These are phyloP conservation scores for Mactra quadrangularis DNA, from an alignment of 1,140 invertebrate genomes.

Conservation along the genomic window DNA sequence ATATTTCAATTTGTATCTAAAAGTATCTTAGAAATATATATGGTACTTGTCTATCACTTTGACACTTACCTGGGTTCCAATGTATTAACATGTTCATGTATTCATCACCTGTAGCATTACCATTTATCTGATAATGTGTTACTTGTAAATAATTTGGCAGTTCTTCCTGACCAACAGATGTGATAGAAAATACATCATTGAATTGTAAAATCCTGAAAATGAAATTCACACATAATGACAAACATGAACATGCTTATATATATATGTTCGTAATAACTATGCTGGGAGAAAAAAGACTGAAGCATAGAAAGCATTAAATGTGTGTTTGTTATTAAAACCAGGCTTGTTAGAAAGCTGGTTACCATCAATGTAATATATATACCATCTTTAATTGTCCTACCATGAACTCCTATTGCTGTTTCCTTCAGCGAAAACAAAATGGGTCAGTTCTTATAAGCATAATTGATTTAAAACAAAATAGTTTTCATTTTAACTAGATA, in stretches of 20 bases:
- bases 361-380: too few relatives aligned
- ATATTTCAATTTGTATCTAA: too few relatives aligned
- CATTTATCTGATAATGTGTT: conserved; percentile 3
- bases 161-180: conserved; percentile 19
- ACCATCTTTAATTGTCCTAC: background rate
- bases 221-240: too few relatives aligned
- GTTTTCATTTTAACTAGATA: background rate
- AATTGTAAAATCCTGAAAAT: background rate
- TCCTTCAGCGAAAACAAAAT: background rate
- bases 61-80: conserved; percentile 53
- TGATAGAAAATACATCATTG: background rate
- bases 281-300: too few relatives aligned
- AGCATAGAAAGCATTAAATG: background rate
- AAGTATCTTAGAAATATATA: too few relatives aligned
- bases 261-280: too few relatives aligned
- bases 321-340: background rate
- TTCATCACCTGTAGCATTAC: background rate
- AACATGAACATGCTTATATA: too few relatives aligned
- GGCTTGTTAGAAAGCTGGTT: background rate
- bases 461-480: background rate
- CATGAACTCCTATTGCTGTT: background rate
- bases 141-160: conserved; percentile 11
- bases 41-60: too few relatives aligned
- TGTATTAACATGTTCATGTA: conserved; percentile 23
- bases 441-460: background rate